These are phyloP conservation scores for Maniola jurtina DNA, from an alignment of 1,140 invertebrate species.

Conservation along the genomic window DNA sequence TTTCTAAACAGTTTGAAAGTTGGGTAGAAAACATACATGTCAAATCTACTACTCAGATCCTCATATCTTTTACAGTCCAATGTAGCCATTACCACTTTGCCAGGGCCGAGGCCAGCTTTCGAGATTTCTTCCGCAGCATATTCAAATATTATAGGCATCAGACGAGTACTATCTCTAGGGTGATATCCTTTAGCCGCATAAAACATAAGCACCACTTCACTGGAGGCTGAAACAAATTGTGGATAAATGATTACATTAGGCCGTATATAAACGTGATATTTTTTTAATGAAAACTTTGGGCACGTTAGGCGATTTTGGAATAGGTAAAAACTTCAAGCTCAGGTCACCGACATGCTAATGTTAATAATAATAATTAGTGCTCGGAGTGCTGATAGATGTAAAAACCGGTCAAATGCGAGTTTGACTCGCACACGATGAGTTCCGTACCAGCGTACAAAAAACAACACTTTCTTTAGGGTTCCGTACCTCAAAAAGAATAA, in stretches of 20 bases:
- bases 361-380: too few species aligned
- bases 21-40: slow-evolving; percentile 97
- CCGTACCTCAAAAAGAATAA: too few species aligned
- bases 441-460: too few species aligned
- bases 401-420: too few species aligned
- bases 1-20: slow-evolving; percentile 97
- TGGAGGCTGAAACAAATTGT: slow-evolving; percentile 85
- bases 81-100: slow-evolving; percentile 95
- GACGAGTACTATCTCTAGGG: slow-evolving; percentile 92
- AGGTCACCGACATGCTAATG: too few species aligned
- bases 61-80: slow-evolving; percentile 97
- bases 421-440: too few species aligned
- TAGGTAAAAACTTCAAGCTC: too few species aligned
- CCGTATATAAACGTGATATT: too few species aligned
- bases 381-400: too few species aligned
- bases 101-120: slow-evolving; percentile 88
- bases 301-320: too few species aligned
- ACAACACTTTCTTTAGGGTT: too few species aligned
- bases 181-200: slow-evolving; percentile 98
- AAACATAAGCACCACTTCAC: slow-evolving; percentile 94
- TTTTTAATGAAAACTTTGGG: too few species aligned
- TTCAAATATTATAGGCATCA: slow-evolving; percentile 97
- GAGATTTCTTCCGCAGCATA: slow-evolving; percentile 94
- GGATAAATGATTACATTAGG: slow-evolving; percentile 25
- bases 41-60: slow-evolving; percentile 91